Percentiles rank a stretch among this genome's conserved stretches.
phyloP scores from a whole-genome alignment of 1,140 invertebrate genomes.

The Sycobia sp. region DNA sequence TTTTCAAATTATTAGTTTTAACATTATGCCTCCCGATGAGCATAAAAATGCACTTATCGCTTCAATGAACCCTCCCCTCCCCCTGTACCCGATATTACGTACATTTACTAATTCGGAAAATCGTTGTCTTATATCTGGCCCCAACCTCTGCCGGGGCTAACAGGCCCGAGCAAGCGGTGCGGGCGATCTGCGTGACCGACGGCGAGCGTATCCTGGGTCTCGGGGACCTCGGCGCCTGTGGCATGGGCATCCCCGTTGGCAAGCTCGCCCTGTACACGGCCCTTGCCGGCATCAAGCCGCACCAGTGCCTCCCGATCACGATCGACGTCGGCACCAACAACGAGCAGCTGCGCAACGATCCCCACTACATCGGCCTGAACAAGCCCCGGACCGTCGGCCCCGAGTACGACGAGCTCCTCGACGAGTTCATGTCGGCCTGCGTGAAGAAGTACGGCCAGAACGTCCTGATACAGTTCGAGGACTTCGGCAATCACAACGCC shows the following conservation, averaged over 20 bases:
- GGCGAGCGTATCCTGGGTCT: conserved; percentile 93
- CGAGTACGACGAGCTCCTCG: conserved; percentile 93
- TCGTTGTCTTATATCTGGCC: too few species aligned
- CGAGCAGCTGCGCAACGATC: conserved; percentile 87
- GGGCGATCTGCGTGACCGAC: conserved; percentile 94
- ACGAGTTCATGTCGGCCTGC: conserved; percentile 97
- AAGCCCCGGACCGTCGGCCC: conserved; percentile 84
- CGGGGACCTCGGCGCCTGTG: conserved; percentile 92
- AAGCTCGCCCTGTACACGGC: conserved; percentile 93
- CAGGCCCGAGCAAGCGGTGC: conserved; percentile 91
- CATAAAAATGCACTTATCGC: too few species aligned
- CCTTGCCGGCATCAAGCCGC: conserved; percentile 90
- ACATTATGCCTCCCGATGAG: too few species aligned
- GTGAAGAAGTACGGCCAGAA: conserved; percentile 90
- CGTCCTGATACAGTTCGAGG: conserved; percentile 92
- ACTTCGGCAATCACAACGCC: conserved; percentile 94
- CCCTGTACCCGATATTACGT: too few species aligned
- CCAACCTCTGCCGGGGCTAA: too few species aligned
- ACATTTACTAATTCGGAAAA: too few species aligned
- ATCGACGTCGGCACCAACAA: conserved; percentile 94
- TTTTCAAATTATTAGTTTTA: too few species aligned
- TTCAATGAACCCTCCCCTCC: too few species aligned
- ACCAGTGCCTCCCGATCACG: conserved; percentile 89
- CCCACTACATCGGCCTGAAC: conserved; percentile 91
- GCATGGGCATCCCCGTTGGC: conserved; percentile 95